Evolutionary conservation across 1,140 invertebrate genomes (phyloP).

Genomic region (Laodelphax striatellus): DNA sequence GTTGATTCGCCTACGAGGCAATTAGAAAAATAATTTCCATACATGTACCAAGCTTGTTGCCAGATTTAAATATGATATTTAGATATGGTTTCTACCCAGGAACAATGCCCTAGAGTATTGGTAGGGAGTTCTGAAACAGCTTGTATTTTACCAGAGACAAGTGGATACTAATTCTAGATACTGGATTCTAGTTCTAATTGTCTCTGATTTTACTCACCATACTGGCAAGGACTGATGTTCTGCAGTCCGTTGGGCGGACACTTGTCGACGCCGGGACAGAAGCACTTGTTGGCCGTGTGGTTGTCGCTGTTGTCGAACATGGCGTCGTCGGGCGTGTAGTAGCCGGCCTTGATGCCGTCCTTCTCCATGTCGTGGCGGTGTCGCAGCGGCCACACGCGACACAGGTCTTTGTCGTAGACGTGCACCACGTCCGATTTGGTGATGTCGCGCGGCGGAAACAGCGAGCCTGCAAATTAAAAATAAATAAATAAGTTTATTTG

Average conservation of each 20-base stretch:
- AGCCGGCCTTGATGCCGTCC: constrained; percentile 51
- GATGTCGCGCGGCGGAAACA: constrained; percentile 60
- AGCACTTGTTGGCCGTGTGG: constrained; percentile 68
- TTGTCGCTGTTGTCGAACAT: constrained; percentile 53
- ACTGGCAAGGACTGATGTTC: constrained; percentile 77
- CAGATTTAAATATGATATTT: too few species aligned
- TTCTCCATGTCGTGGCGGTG: constrained; percentile 47
- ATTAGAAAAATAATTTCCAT: too few species aligned
- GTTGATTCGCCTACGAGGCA: too few species aligned
- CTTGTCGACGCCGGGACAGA: constrained; percentile 51
- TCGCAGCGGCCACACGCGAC: constrained; percentile 61
- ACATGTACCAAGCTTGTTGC: too few species aligned
- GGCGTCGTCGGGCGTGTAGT: constrained; percentile 56
- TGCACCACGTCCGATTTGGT: constrained; percentile 62
- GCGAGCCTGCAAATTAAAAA: constrained; percentile 44
- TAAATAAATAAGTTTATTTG: too few species aligned
- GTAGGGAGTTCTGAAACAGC: too few species aligned
- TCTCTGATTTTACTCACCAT: constrained; percentile 42
- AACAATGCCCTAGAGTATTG: too few species aligned
- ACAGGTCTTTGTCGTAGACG: constrained; percentile 76
- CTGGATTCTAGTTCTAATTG: too few species aligned
- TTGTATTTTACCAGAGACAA: too few species aligned
- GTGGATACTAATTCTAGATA: too few species aligned
- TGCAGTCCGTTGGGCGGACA: constrained; percentile 65
- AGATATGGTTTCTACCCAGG: too few species aligned